A percentile compares a stretch with the other conserved stretches of the same genome.
Conservation (phyloP, 2,797 vertebrate genomes). For the Sebastes vulpes region DNA sequence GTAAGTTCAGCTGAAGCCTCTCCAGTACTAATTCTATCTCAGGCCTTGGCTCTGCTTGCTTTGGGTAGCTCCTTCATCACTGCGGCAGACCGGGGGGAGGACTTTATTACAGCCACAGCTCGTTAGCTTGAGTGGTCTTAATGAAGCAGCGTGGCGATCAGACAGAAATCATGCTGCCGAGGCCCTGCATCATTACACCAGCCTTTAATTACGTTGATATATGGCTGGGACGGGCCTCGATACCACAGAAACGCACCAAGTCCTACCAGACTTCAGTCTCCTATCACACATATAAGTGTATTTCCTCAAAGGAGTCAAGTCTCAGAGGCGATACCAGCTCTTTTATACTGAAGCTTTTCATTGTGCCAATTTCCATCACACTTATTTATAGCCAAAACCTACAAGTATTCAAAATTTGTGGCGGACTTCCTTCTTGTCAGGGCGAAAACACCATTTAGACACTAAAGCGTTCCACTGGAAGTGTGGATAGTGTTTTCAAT, state of each 20-base stretch:
- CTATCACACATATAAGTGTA: conserved; percentile 24
- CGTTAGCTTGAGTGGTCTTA: conserved; percentile 99
- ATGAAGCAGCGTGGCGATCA: conserved; percentile 99
- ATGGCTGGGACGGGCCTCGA: conserved; percentile 90
- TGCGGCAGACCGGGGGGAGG: conserved; percentile 96
- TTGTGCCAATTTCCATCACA: conserved; percentile 9
- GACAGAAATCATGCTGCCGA: conserved; percentile 99
- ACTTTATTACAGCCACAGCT: conserved; percentile 99
- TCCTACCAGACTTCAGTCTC: conserved; percentile 73
- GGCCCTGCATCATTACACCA: conserved; percentile 99
- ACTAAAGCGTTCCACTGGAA: conserved; percentile 11
- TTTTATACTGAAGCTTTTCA: not conserved
- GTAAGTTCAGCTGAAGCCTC: conserved; percentile 95
- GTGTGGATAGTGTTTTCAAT: conserved; percentile 15
- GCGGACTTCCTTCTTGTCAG: not conserved
- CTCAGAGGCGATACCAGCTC: not conserved
- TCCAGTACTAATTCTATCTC: conserved; percentile 94
- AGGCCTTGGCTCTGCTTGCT: conserved; percentile 88
- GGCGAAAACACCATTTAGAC: conserved; percentile 22
- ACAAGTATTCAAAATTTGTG: not conserved
- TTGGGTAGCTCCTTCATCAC: conserved; percentile 97
- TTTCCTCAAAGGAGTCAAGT: not conserved
- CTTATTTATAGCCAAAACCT: not conserved
- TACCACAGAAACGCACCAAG: conserved; percentile 88
- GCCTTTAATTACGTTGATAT: conserved; percentile 99